Evolutionary conservation across 2,888 invertebrate genomes (phyloP), one percentile per base, ranked within the genome.

Genomic region (Ennomos erosarius): DNA sequence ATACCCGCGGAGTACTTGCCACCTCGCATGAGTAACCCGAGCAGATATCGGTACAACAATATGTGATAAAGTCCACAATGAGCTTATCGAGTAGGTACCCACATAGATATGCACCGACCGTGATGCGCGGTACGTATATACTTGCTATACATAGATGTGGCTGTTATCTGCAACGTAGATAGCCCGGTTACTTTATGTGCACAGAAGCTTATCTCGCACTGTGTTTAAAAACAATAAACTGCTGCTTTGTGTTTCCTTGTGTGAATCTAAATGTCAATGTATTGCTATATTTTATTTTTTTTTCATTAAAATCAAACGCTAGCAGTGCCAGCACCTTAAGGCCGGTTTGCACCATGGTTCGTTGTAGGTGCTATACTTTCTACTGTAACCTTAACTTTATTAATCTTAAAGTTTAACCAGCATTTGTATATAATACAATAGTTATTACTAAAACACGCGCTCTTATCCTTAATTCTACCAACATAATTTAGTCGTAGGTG

Each of bases 61-160:
- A n/a, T 13, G 39, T 60, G 53, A 56, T 60, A 46, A 44, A 34
- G 51, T 58, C 50, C 39, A 44, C 54, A 58, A 46, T 54, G 47
- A 51, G 55, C 64, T 65, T 40, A 55, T 53, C 63, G 35, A 16
- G 51, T 49, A 62, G 46, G 49, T 45, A 57, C 69, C 67, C 66
- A 67, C 53, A 53, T 50, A 50, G 50, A 50, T 51, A 56, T 48
- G n/a, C n/a, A n/a, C n/a, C n/a, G n/a, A n/a, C 39, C 12, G 33
- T 39, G 11, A 9, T 13, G 11, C 44, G 33, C 44, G 37, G 26
- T 34, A 35, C 12, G 12, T 35, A 45, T 11, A 36, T 10, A 11
- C 33, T 10, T 11, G 13, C 36, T 9, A 9, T 46, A 55, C 39
- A 56, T 56, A 46, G 43, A 43, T 40, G 38, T 12, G 38, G n/a